Percentiles rank a stretch among this genome's conserved stretches.
These are phyloP conservation scores for Heteromyza rotundicornis DNA, from an alignment of 2,888 invertebrate species.

Conservation along the genomic window DNA sequence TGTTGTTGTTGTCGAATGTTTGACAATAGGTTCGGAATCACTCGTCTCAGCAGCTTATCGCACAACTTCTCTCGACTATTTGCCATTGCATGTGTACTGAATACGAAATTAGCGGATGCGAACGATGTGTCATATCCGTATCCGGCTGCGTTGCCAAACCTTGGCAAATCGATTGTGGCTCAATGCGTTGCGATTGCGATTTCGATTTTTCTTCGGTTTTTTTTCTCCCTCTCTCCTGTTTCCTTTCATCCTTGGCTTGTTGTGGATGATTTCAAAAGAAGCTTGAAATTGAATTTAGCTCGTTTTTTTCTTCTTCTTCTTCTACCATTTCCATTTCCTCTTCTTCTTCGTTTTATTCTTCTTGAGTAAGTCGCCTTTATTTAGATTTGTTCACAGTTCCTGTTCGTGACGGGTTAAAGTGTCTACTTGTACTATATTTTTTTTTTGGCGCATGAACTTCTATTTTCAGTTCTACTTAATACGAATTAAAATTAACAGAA, in stretches of 20 bases:
- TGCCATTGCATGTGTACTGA: neutral
- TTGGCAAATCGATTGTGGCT: constrained; percentile 13
- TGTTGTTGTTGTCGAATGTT: no score
- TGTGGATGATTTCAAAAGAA: neutral
- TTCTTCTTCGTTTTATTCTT: neutral
- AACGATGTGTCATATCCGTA: constrained; percentile 12
- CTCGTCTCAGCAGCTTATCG: neutral
- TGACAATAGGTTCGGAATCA: neutral
- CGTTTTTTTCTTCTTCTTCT: neutral
- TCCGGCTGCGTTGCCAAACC: constrained; percentile 10
- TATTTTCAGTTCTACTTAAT: neutral
- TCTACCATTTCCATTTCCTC: neutral
- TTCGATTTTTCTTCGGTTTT: neutral
- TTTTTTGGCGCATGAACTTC: neutral
- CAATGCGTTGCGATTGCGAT: neutral
- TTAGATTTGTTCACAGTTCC: neutral
- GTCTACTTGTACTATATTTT: neutral
- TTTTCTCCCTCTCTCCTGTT: neutral
- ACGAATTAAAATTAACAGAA: no score
- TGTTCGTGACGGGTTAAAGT: neutral
- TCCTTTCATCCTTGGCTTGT: neutral
- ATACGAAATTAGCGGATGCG: constrained; percentile 15
- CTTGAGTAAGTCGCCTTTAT: neutral
- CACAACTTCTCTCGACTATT: constrained; percentile 3
- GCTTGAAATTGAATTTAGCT: neutral